A percentile compares a stretch with the other conserved stretches of the same genome.
Conservation (phyloP, 2,888 invertebrate genomes). For the Leucoma salicis region DNA sequence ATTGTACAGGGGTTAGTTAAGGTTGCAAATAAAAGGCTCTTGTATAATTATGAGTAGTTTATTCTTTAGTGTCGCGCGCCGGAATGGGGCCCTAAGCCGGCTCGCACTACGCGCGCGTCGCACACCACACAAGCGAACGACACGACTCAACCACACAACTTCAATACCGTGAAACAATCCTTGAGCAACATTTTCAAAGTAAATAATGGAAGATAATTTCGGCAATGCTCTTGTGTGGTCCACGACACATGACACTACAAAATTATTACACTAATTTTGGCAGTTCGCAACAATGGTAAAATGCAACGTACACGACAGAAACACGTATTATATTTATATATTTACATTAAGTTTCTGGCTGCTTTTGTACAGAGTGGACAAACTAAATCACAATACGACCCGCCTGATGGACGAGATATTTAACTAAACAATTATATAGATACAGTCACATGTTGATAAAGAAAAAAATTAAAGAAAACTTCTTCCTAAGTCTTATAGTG, state of each 20-base stretch:
- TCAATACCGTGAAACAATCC: conserved; percentile 5
- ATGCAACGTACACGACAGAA: conserved; percentile 69
- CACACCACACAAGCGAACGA: conserved; percentile 32
- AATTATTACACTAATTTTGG: conserved; percentile 78
- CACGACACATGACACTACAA: conserved; percentile 55
- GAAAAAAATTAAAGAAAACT: conserved; percentile 48
- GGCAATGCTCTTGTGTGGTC: conserved; percentile 33
- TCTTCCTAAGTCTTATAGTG: conserved; percentile 52
- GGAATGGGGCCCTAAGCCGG: conserved; percentile 49
- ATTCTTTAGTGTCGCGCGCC: conserved; percentile 68
- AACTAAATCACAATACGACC: conserved; percentile 48
- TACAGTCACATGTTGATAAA: conserved; percentile 44
- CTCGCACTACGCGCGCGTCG: conserved; percentile 40
- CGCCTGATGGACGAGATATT: conserved; percentile 35
- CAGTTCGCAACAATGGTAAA: conserved; percentile 80
- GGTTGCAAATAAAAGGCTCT: conserved; percentile 34
- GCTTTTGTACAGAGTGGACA: conserved; percentile 35
- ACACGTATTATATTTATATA: conserved; percentile 58
- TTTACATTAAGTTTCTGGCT: conserved; percentile 63
- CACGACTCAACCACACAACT: conserved; percentile 9
- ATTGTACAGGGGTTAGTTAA: too few species aligned
- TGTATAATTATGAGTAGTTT: conserved; percentile 74
- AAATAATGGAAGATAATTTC: conserved; percentile 10
- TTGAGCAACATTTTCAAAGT: conserved; percentile 21
- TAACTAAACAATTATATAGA: conserved; percentile 47